Percentiles rank a stretch among this genome's conserved stretches.
Conservation (phyloP, 1,140 invertebrate genomes). For the roundworm (Caenorhabditis elegans) region WBcel235 BX284603.4:9119501-9120000, state of each 20-base stretch:
- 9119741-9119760: conserved; percentile 58
- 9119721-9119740: conserved; percentile 50
- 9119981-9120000: conserved; percentile 14
- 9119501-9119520: too few species aligned
- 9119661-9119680: conserved; percentile 33
- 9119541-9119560: too few species aligned
- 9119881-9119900: conserved; percentile 52
- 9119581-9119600: not conserved
- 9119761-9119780: conserved; percentile 58
- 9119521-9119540: too few species aligned
- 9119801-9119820: conserved; percentile 37
- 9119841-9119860: conserved; percentile 49
- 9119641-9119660: conserved; percentile 35
- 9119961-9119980: conserved; percentile 10
- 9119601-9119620: not conserved
- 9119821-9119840: conserved; percentile 34
- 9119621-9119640: not conserved
- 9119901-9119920: conserved; percentile 35
- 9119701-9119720: conserved; percentile 49
- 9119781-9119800: conserved; percentile 58
- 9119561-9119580: not conserved
- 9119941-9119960: not conserved
- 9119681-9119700: conserved; percentile 37
- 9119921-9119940: conserved; percentile 46
- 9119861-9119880: conserved; percentile 55